Conservation (phyloP, 1,140 invertebrate genomes). For the Apis dorsata region DNA sequence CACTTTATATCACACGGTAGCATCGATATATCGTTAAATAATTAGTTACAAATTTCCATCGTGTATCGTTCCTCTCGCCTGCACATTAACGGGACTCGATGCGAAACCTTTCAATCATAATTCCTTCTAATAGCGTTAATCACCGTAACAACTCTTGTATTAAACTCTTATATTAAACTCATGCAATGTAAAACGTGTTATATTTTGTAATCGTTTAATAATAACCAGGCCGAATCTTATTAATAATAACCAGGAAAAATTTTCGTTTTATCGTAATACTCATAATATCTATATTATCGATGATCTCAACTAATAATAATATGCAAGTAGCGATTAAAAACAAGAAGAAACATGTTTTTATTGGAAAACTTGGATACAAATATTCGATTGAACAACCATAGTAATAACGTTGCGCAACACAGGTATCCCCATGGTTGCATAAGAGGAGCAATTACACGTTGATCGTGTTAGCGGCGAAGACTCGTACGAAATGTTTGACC, state of each 20-base stretch:
- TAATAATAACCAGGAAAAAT: neutral
- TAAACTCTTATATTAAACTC: neutral
- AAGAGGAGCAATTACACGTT: slow-evolving; percentile 6
- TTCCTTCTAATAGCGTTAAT: neutral
- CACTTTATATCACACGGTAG: slow-evolving; percentile 21
- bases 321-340: no score
- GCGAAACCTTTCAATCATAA: neutral
- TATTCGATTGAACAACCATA: no score
- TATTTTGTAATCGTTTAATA: neutral
- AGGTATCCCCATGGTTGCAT: neutral
- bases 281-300: neutral
- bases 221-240: neutral
- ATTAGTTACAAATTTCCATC: slow-evolving; percentile 49
- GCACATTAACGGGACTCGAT: neutral
- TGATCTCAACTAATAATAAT: neutral
- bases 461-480: slow-evolving; percentile 20
- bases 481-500: slow-evolving; percentile 26
- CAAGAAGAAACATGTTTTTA: neutral
- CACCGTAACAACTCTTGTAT: neutral
- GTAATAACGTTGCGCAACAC: neutral
- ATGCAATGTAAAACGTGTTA: neutral
- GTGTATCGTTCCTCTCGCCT: slow-evolving; percentile 24
- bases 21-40: slow-evolving; percentile 11
- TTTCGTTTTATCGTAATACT: neutral
- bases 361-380: neutral